Percentiles rank a stretch among this genome's conserved stretches.
Conservation (phyloP, 1,140 invertebrate genomes). For the Tetragnatha versicolor region DNA sequence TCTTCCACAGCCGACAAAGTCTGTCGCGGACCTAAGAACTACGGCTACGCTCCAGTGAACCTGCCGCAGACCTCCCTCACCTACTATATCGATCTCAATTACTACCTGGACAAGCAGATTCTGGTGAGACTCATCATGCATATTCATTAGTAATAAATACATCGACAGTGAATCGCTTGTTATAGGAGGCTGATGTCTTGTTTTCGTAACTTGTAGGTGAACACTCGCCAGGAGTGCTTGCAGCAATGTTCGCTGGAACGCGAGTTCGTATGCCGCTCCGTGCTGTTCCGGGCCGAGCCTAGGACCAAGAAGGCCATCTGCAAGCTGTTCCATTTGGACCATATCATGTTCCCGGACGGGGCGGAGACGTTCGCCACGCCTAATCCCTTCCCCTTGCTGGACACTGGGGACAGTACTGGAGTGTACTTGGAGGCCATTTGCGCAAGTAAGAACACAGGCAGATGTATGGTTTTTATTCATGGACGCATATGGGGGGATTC, state of each 20-base stretch:
- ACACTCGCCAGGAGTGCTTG: conserved; percentile 78
- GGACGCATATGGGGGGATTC: too few species aligned
- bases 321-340: conserved; percentile 89
- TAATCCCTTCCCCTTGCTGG: conserved; percentile 84
- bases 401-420: conserved; percentile 87
- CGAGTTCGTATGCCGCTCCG: conserved; percentile 91
- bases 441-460: conserved; percentile 54
- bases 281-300: conserved; percentile 71
- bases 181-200: background rate
- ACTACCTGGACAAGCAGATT: conserved; percentile 92
- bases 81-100: conserved; percentile 88
- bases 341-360: conserved; percentile 88
- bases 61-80: conserved; percentile 88
- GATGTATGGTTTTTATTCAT: too few species aligned
- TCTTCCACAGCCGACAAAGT: conserved; percentile 54
- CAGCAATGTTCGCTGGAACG: conserved; percentile 90
- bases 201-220: conserved; percentile 58
- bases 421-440: conserved; percentile 90
- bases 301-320: conserved; percentile 74
- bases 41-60: conserved; percentile 81
- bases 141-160: background rate
- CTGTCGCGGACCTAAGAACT: conserved; percentile 63
- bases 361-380: conserved; percentile 83
- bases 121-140: conserved; percentile 67
- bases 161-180: background rate